Evolutionary conservation across 1,140 invertebrate species (phyloP).

Genomic region (Daktulosphaira vitifoliae): DNA sequence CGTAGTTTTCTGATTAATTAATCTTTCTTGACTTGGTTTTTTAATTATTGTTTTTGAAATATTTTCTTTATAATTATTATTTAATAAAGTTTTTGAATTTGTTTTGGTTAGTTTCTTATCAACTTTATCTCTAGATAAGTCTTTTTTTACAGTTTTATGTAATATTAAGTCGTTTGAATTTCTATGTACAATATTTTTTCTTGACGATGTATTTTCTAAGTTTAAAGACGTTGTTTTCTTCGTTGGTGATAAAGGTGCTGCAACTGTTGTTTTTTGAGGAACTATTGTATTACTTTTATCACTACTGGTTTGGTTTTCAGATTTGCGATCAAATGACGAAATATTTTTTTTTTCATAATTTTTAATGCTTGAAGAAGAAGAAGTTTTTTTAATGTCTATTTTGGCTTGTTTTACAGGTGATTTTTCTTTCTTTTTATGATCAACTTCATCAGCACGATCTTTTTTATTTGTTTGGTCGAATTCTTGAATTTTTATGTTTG

Average conservation of each 20-base stretch:
- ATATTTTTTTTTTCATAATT: not conserved
- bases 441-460: not conserved
- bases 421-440: constrained; percentile 1
- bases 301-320: too few relatives aligned
- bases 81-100: constrained; percentile 1
- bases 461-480: too few relatives aligned
- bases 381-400: not conserved
- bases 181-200: not conserved
- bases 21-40: constrained; percentile 5
- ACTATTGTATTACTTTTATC: not conserved
- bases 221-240: constrained; percentile 8
- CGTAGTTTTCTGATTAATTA: constrained; percentile 3
- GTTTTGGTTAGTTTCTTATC: constrained; percentile 9
- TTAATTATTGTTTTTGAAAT: not conserved
- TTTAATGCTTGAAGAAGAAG: not conserved
- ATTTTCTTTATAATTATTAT: constrained; percentile 13
- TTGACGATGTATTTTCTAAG: constrained; percentile 22
- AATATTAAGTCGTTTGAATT: not conserved
- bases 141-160: constrained; percentile 23
- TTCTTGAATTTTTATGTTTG: too few relatives aligned
- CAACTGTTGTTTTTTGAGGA: constrained; percentile 1
- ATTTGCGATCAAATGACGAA: not conserved
- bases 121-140: constrained; percentile 19
- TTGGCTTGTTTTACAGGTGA: constrained; percentile 11
- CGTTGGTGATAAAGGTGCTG: not conserved